Evolutionary conservation across 1,140 invertebrate species (phyloP).

Genomic region (Drosophila aff.): DNA sequence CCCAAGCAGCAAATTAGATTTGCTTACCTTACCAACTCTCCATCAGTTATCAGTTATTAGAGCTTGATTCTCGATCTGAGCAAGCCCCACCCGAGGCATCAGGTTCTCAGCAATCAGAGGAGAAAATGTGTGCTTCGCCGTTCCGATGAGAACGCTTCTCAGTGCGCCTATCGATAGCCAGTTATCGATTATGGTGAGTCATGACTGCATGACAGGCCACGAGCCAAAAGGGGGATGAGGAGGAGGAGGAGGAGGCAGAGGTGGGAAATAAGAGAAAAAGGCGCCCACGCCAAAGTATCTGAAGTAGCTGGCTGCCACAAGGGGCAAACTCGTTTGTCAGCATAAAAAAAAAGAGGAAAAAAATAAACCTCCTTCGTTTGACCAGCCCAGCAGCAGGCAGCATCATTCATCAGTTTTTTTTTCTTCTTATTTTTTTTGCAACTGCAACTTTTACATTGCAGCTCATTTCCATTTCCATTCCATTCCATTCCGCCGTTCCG

Average conservation of each 20-base stretch:
- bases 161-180: conserved; percentile 43
- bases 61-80: conserved; percentile 9
- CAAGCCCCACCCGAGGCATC: conserved; percentile 30
- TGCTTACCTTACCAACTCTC: neutral
- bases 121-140: conserved; percentile 11
- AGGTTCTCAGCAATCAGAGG: conserved; percentile 40
- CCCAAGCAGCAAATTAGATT: conserved; percentile 8
- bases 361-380: conserved; percentile 15
- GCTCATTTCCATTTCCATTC: conserved; percentile 27
- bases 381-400: conserved; percentile 45
- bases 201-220: conserved; percentile 60
- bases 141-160: conserved; percentile 41
- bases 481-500: conserved; percentile 40
- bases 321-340: conserved; percentile 55
- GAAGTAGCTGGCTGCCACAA: conserved; percentile 47
- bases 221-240: conserved; percentile 36
- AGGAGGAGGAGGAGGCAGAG: neutral
- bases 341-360: neutral
- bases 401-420: conserved; percentile 51
- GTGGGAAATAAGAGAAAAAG: conserved; percentile 4
- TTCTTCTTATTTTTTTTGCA: neutral
- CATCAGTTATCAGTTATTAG: conserved; percentile 17
- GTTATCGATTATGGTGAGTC: conserved; percentile 42
- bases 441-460: conserved; percentile 51
- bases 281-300: conserved; percentile 48